These are phyloP conservation scores for Vollenhovia emeryi DNA, from an alignment of 1,140 invertebrate species.

Conservation along the genomic window DNA sequence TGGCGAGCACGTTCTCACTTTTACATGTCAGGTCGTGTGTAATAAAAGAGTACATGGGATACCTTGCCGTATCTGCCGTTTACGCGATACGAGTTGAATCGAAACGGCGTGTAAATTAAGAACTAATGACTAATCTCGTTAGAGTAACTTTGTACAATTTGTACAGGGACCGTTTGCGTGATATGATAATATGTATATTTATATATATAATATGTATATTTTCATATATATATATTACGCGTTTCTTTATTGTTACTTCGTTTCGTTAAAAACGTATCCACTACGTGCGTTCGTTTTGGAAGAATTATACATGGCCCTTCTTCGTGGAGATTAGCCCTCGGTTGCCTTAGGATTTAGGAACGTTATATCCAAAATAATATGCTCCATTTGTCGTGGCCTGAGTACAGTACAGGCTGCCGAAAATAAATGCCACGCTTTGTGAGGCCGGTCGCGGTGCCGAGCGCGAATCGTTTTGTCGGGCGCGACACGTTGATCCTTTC, in stretches of 20 bases:
- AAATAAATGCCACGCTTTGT: slow-evolving; percentile 68
- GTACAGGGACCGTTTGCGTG: slow-evolving; percentile 80
- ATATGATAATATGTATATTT: slow-evolving; percentile 80
- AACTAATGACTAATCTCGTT: slow-evolving; percentile 81
- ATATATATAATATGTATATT: slow-evolving; percentile 56
- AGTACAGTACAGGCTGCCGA: slow-evolving; percentile 52
- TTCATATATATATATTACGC: slow-evolving; percentile 58
- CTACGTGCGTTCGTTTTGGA: slow-evolving; percentile 68
- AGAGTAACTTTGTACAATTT: slow-evolving; percentile 80
- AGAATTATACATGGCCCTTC: slow-evolving; percentile 76
- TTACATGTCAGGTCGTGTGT: background rate
- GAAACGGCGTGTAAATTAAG: slow-evolving; percentile 62
- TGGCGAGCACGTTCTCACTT: slow-evolving; percentile 12
- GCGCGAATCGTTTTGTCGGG: slow-evolving; percentile 2
- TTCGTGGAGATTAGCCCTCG: slow-evolving; percentile 64
- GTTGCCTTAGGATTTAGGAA: slow-evolving; percentile 81
- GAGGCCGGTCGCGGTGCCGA: background rate
- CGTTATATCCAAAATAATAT: slow-evolving; percentile 82
- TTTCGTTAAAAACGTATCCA: slow-evolving; percentile 38
- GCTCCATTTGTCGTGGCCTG: slow-evolving; percentile 74
- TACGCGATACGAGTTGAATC: slow-evolving; percentile 31
- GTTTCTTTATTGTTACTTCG: slow-evolving; percentile 63
- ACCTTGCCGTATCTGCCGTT: slow-evolving; percentile 3
- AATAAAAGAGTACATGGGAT: slow-evolving; percentile 30
- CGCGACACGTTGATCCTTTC: slow-evolving; percentile 40